phyloP scores from a whole-genome alignment of 2,888 invertebrate genomes.

The Drosophila atroscutellata region DNA sequence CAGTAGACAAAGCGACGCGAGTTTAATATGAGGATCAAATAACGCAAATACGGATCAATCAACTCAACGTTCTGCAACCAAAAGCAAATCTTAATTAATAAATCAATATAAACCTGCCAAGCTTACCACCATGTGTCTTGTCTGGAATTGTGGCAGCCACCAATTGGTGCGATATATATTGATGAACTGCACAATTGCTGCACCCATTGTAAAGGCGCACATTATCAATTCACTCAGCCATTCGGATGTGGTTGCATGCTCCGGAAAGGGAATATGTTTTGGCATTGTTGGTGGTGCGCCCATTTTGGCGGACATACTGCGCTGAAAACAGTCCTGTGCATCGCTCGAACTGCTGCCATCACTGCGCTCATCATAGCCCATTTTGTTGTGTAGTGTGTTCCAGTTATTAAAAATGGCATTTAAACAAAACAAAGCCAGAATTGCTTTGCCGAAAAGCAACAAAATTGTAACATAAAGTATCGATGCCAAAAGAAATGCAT shows the following conservation, averaged over 20 bases:
- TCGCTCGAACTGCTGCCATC: constrained; percentile 73
- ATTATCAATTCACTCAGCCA: constrained; percentile 94
- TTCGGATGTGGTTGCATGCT: constrained; percentile 91
- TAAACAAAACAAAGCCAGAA: constrained; percentile 15
- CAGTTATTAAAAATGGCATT: constrained; percentile 38
- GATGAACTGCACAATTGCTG: constrained; percentile 94
- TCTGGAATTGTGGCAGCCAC: constrained; percentile 98
- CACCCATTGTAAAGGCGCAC: constrained; percentile 91
- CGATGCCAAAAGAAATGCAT: not conserved
- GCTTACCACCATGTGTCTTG: constrained; percentile 93
- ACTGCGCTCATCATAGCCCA: constrained; percentile 61
- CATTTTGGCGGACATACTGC: constrained; percentile 48
- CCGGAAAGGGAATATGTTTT: constrained; percentile 93
- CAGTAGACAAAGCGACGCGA: constrained; percentile 92
- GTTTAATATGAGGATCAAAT: constrained; percentile 93
- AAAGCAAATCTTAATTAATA: not conserved
- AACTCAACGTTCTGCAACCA: constrained; percentile 94
- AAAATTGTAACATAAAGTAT: not conserved
- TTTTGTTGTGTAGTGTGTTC: constrained; percentile 8
- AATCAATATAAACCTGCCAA: not conserved
- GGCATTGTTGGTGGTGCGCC: constrained; percentile 82
- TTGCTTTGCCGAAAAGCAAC: not conserved
- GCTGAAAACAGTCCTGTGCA: constrained; percentile 57
- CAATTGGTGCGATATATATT: constrained; percentile 98
- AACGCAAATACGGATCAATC: constrained; percentile 94